A percentile compares a stretch with the other conserved stretches of the same genome.
Evolutionary conservation across 2,888 invertebrate species (phyloP).

Genomic region (Ophioninae sp.): DNA sequence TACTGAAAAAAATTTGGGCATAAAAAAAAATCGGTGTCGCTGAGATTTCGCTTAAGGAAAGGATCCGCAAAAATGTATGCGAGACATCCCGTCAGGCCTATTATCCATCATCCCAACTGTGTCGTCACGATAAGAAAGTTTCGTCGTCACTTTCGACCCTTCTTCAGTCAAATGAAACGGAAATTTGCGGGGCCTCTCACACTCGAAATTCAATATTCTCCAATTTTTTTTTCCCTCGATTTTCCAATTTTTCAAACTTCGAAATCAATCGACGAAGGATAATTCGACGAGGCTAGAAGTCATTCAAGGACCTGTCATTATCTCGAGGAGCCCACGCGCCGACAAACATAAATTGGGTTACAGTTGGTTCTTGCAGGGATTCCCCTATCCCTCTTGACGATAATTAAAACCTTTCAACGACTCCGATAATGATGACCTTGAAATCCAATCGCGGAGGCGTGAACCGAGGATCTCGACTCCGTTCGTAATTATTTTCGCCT

Average conservation of each 20-base stretch:
- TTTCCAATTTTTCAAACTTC: background rate
- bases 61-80: background rate
- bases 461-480: background rate
- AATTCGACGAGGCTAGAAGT: background rate
- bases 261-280: background rate
- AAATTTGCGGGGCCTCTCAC: background rate
- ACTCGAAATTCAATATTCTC: background rate
- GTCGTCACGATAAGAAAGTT: background rate
- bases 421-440: background rate
- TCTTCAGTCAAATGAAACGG: background rate
- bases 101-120: background rate
- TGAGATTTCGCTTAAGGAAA: background rate
- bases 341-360: constrained; percentile 13
- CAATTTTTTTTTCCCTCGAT: background rate
- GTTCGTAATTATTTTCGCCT: background rate
- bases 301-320: constrained; percentile 11
- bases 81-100: background rate
- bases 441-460: background rate
- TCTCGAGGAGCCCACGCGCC: background rate
- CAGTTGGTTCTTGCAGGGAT: background rate
- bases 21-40: background rate
- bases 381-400: background rate
- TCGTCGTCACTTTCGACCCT: background rate
- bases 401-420: constrained; percentile 1
- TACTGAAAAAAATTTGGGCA: background rate